Conservation (phyloP, 2,888 invertebrate genomes). For the Stenolophus ochropezus region DNA sequence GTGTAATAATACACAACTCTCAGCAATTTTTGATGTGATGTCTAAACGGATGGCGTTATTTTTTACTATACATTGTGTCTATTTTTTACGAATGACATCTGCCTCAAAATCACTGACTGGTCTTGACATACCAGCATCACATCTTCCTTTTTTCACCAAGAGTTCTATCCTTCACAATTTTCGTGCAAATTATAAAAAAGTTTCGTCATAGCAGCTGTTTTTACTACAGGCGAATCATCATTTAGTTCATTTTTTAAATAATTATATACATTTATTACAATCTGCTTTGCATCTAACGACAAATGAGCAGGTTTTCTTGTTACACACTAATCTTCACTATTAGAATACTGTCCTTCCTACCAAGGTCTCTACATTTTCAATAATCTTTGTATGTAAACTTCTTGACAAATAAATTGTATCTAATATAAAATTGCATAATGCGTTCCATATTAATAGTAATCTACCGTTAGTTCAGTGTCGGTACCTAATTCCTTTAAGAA, state of each 20-base stretch:
- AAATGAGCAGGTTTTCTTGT: too few relatives aligned
- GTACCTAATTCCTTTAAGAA: too few relatives aligned
- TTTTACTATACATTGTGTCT: background rate
- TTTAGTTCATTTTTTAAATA: background rate
- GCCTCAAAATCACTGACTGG: background rate
- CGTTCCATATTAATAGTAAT: too few relatives aligned
- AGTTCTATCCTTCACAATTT: background rate
- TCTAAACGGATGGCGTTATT: background rate
- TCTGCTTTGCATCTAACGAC: constrained; percentile 1
- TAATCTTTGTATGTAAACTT: too few relatives aligned
- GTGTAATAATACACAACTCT: too few relatives aligned
- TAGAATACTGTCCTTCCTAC: too few relatives aligned
- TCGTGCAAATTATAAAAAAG: background rate
- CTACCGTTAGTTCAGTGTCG: too few relatives aligned
- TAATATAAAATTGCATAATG: too few relatives aligned
- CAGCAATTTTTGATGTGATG: background rate
- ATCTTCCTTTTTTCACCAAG: background rate
- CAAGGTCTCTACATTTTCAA: too few relatives aligned
- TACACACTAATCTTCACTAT: too few relatives aligned
- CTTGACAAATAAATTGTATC: too few relatives aligned
- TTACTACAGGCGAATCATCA: background rate
- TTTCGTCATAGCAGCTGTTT: background rate
- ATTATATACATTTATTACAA: background rate
- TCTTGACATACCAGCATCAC: background rate
- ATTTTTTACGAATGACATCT: background rate